Evolutionary conservation across 2,113 vertebrate genomes (phyloP).

Genomic region (Mellivora capensis): DNA sequence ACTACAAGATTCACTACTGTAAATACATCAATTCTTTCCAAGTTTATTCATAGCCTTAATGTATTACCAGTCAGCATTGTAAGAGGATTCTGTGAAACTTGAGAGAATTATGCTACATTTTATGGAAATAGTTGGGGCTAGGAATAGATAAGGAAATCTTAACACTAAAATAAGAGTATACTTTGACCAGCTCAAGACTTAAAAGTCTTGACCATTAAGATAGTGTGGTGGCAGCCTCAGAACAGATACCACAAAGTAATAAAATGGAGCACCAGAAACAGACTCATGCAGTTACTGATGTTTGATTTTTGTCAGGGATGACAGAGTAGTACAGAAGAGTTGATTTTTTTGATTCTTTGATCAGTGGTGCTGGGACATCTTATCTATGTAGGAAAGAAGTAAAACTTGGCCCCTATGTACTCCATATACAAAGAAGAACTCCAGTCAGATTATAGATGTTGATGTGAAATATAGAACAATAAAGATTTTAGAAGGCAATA

Average conservation of each 20-base stretch:
- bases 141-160: neutral
- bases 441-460: neutral
- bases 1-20: neutral
- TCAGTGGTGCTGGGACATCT: neutral
- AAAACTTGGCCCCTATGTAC: neutral
- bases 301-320: neutral
- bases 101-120: neutral
- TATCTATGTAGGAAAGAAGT: neutral
- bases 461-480: neutral
- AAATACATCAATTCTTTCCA: neutral
- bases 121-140: neutral
- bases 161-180: neutral
- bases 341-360: neutral
- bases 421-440: neutral
- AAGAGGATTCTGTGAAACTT: neutral
- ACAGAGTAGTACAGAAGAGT: neutral
- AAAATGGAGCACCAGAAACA: neutral
- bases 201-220: neutral
- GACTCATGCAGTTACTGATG: neutral
- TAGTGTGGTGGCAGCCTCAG: neutral
- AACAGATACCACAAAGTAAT: neutral
- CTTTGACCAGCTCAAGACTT: no score
- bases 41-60: neutral
- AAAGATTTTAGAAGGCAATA: neutral
- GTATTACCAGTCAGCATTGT: neutral